phyloP scores from a whole-genome alignment of 2,797 vertebrate genomes.

The Gymnocypris eckloni region DNA sequence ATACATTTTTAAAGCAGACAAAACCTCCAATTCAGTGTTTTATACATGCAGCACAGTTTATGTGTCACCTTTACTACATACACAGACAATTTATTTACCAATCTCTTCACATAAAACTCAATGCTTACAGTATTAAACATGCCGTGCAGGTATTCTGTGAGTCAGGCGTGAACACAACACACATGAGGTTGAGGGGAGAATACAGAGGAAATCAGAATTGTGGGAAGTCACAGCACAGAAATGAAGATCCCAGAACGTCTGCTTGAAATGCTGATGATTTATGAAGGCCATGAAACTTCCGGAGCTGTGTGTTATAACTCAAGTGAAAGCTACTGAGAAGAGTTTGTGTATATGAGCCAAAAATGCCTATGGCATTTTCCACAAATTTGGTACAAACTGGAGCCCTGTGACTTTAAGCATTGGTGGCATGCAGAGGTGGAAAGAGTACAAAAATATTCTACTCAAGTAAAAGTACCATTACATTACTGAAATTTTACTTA shows the following conservation, averaged over 20 bases:
- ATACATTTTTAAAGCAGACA: background rate
- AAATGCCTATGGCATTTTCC: background rate
- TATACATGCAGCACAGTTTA: background rate
- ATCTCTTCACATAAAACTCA: background rate
- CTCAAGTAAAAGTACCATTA: too few species aligned
- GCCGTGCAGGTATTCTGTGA: background rate
- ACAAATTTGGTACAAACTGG: background rate
- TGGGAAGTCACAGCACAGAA: slow-evolving; percentile 9
- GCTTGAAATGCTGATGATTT: background rate
- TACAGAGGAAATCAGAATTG: background rate
- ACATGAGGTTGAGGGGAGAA: background rate
- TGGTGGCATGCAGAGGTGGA: background rate
- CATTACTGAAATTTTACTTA: too few species aligned
- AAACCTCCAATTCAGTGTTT: background rate
- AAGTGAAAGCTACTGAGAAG: background rate
- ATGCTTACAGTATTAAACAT: background rate
- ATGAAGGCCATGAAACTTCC: slow-evolving; percentile 18
- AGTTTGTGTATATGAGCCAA: slow-evolving; percentile 5
- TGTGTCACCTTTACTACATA: background rate
- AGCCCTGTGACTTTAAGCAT: background rate
- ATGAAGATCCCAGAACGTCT: background rate
- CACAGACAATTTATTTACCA: background rate
- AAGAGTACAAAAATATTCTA: too few species aligned
- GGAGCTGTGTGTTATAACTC: background rate
- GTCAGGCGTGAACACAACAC: slow-evolving; percentile 3